Evolutionary conservation across 2,113 vertebrate species (phyloP), one percentile per base, ranked within the genome.

Genomic region (Corythoichthys intestinalis): DNA sequence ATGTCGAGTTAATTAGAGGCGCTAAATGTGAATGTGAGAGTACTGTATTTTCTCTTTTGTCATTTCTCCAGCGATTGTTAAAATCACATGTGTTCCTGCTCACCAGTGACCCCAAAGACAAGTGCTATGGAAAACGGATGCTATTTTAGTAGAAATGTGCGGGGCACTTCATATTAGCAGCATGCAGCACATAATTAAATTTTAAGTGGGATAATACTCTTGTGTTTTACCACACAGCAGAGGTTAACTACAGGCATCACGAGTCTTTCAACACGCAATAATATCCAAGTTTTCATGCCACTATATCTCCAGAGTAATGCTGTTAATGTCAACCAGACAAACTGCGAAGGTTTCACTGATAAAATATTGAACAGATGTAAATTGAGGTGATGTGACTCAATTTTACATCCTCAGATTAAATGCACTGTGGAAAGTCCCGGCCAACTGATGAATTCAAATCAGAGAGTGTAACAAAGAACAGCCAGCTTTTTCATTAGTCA

Each of bases 401-500:
- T 66, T 52, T 13, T 69, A 54, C 38, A 0, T 60, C 65, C 50
- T 0, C n/a, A 62, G 58, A 75, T 58, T 13, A 20, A 64, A 60
- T 66, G 56, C 44, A 6, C 47, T 37, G 13, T 71, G 66, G 66
- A 69, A 65, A 72, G 75, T 67, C 54, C 53, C 12, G 3, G 70
- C 7, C 35, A 67, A 71, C 65, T 73, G 65, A 38, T 80, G 67
- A 79, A 80, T 83, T 79, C 50, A 78, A 74, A 83, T 59, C 60
- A 69, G 67, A 67, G 62, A 6, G 41, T 73, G 73, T 52, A 71
- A 61, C 0, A 13, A 59, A 71, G 69, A 53, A 39, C 14, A 1
- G 47, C 66, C 65, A 68, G 35, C 65, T 73, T 67, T 75, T 87
- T 77, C 69, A 81, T 83, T 81, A 82, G 77, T 86, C 85, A 79